Evolutionary conservation across 2,797 vertebrate genomes (phyloP).

Genomic region (Hipposideros larvatus): DNA sequence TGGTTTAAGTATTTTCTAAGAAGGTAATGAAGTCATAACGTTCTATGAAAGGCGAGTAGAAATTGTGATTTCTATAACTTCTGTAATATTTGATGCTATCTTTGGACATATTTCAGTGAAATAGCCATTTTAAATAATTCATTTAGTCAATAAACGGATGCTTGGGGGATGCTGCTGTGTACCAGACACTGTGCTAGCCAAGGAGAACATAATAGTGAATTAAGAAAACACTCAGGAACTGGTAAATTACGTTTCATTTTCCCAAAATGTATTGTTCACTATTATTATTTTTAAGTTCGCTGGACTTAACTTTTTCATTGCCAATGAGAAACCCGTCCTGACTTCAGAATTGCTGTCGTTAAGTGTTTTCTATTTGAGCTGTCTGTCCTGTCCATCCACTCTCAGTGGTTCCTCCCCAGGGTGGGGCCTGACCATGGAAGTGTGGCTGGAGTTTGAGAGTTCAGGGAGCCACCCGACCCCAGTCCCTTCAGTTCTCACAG

Average conservation of each 20-base stretch:
- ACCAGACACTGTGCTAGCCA: neutral
- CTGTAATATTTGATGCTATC: neutral
- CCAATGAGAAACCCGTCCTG: neutral
- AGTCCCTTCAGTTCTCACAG: neutral
- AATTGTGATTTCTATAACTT: neutral
- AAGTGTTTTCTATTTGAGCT: neutral
- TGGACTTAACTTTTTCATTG: neutral
- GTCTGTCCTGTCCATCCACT: neutral
- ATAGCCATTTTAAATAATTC: neutral
- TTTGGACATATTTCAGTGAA: neutral
- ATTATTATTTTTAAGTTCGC: neutral
- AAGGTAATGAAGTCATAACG: neutral
- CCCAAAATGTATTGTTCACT: neutral
- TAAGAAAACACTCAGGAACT: neutral
- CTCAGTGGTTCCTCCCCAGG: neutral
- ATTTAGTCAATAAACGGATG: neutral
- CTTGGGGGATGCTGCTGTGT: neutral
- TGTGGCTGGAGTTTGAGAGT: neutral
- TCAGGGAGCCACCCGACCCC: neutral
- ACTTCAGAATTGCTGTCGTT: neutral
- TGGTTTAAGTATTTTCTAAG: neutral
- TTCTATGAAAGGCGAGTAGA: neutral
- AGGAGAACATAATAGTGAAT: neutral
- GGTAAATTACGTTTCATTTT: neutral
- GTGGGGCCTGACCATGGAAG: neutral